These are phyloP conservation scores for Nemotelus pantherinus DNA, from an alignment of 2,888 invertebrate genomes.

Conservation along the genomic window DNA sequence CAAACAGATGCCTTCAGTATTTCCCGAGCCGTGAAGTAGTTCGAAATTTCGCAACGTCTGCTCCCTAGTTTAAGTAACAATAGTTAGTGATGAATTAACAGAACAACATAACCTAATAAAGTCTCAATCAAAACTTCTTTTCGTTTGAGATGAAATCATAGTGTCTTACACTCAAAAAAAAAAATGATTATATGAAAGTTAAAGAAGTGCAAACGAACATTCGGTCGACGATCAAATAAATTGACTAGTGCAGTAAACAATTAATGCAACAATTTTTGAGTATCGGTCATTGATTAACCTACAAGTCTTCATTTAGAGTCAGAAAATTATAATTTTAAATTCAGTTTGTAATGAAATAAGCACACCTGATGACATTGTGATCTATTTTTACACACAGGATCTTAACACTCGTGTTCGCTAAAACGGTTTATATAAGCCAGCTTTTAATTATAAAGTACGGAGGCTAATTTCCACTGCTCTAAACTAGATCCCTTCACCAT, in stretches of 20 bases:
- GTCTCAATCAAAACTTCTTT: too few relatives aligned
- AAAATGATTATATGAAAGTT: constrained; percentile 6
- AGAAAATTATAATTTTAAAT: neutral
- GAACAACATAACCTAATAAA: too few relatives aligned
- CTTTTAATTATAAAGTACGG: constrained; percentile 23
- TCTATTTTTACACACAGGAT: neutral
- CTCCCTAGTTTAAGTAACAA: too few relatives aligned
- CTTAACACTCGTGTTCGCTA: constrained; percentile 11
- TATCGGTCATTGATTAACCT: neutral
- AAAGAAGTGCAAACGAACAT: neutral
- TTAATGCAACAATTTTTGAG: too few relatives aligned
- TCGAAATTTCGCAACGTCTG: too few relatives aligned
- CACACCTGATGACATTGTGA: constrained; percentile 14
- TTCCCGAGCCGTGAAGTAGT: too few relatives aligned
- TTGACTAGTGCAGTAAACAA: too few relatives aligned
- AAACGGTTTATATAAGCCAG: constrained; percentile 33
- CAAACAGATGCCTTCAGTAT: too few relatives aligned
- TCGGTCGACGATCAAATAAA: constrained; percentile 20
- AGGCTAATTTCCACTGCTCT: constrained; percentile 5
- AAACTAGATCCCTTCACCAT: neutral
- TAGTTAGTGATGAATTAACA: too few relatives aligned
- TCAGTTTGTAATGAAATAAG: neutral
- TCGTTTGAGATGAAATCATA: too few relatives aligned
- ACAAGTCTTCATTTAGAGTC: neutral
- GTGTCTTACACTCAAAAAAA: neutral